These are phyloP conservation scores for Amphimallon solstitiale DNA, from an alignment of 2,888 invertebrate genomes.

Conservation along the genomic window DNA sequence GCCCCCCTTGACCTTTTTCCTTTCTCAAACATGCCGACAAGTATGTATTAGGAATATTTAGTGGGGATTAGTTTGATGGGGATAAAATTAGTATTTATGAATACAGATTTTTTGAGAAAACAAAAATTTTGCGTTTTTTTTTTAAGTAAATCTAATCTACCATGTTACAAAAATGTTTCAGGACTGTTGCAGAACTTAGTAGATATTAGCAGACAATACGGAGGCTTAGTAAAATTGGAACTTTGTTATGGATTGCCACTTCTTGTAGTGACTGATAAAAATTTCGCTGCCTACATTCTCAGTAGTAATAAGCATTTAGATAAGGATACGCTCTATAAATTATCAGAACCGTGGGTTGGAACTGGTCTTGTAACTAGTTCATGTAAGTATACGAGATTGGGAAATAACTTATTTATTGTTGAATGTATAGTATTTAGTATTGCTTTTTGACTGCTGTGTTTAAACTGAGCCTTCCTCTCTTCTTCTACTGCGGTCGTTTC, in stretches of 20 bases:
- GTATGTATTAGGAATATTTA: too few relatives aligned
- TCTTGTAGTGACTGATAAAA: constrained; percentile 38
- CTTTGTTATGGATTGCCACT: constrained; percentile 35
- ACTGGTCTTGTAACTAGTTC: constrained; percentile 52
- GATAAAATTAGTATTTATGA: too few relatives aligned
- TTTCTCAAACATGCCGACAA: too few relatives aligned
- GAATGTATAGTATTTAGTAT: too few relatives aligned
- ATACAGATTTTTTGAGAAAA: too few relatives aligned
- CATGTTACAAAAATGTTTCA: constrained; percentile 24
- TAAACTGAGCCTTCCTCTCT: too few relatives aligned
- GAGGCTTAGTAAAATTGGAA: constrained; percentile 34
- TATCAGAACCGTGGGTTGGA: constrained; percentile 51
- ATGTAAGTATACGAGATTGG: constrained; percentile 43
- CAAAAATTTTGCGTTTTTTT: too few relatives aligned
- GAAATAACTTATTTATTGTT: background rate
- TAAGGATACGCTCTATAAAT: constrained; percentile 50
- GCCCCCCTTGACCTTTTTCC: too few relatives aligned
- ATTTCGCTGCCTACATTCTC: constrained; percentile 45
- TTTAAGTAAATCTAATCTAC: too few relatives aligned
- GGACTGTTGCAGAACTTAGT: constrained; percentile 38
- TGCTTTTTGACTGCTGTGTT: too few relatives aligned
- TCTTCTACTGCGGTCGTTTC: too few relatives aligned
- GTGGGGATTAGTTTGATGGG: too few relatives aligned
- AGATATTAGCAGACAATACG: constrained; percentile 37
- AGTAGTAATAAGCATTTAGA: constrained; percentile 49